phyloP scores from a whole-genome alignment of 2,113 vertebrate genomes.

The Fulica atra region DNA sequence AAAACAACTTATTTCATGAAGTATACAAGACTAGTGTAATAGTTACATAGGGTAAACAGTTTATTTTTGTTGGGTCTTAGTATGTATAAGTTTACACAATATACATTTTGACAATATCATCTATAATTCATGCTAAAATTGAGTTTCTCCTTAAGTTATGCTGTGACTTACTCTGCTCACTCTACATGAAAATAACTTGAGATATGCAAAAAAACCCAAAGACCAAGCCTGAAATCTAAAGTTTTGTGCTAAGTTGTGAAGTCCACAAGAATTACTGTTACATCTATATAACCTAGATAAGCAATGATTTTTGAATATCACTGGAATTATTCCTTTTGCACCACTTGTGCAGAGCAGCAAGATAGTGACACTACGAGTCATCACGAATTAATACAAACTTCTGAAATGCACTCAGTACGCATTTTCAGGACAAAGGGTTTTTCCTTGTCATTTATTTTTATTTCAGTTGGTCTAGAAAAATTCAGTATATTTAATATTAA shows the following conservation, averaged over 20 bases:
- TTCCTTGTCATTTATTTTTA: slow-evolving; percentile 19
- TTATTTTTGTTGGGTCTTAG: background rate
- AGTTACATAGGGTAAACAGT: background rate
- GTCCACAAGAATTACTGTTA: background rate
- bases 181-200: background rate
- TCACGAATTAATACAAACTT: background rate
- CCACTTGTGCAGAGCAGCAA: background rate
- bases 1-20: background rate
- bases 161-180: background rate
- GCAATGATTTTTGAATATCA: background rate
- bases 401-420: background rate
- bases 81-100: background rate
- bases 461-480: slow-evolving; percentile 9
- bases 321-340: background rate
- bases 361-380: too few species aligned
- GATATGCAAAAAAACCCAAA: background rate
- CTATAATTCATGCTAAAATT: background rate
- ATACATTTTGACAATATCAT: background rate
- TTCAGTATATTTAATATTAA: background rate
- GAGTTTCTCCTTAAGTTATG: background rate
- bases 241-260: background rate
- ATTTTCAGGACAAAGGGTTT: background rate
- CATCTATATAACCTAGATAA: background rate
- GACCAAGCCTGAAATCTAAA: background rate
- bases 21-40: background rate